Base-by-base conservation (phyloP, 2,888 invertebrate species). In the Coelopa pilipes region DNA sequence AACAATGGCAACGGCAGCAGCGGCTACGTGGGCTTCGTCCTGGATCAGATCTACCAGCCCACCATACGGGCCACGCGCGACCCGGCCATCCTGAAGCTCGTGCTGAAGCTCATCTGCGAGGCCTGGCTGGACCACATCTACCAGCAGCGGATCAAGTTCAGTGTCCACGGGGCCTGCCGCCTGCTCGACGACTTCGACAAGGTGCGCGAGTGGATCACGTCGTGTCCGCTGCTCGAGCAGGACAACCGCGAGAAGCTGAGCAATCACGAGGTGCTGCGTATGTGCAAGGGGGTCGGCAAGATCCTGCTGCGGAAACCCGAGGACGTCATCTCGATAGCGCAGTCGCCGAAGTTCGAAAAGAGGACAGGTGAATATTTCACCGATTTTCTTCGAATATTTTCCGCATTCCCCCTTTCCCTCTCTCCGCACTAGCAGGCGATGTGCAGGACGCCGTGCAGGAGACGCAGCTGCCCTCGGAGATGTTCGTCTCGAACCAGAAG, bases 401-500 rank as follows among this genome's bases (percentile, higher is more conserved):
- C 7, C 34, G 2, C 34, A 34, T 34, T 7, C 34, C 34, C 34
- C 7, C 34, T 34, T 34, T 34, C 34, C 34, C 7, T 34, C 34
- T 34, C 34, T 4, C 7, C 34, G 4, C 34, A 34, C 12, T 1
- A 19, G 13, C 46, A 82, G 90, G 81, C 73, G 82, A 85, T 78
- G n/a, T n/a, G n/a, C n/a, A n/a, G n/a, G 80, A 81, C 47, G 89
- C 89, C 19, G 84, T 88, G 0, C 89, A 89, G 12, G 90, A 90
- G 74, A 90, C 90, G 46, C 89, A 93, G 80, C 93, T 96, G 71
- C 96, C 96, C 0, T 94, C 96, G 0, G 96, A 96, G 88, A 96
- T 96, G 96, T 96, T 96, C 84, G 96, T 96, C 12, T 95, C 96
- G 2, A 95, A 96, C 87, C 96, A 96, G 87, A 93, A 95, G 85